A percentile compares a stretch with the other conserved stretches of the same genome.
Evolutionary conservation across 2,888 invertebrate species (phyloP).

Genomic region (Mylabris sibirica): DNA sequence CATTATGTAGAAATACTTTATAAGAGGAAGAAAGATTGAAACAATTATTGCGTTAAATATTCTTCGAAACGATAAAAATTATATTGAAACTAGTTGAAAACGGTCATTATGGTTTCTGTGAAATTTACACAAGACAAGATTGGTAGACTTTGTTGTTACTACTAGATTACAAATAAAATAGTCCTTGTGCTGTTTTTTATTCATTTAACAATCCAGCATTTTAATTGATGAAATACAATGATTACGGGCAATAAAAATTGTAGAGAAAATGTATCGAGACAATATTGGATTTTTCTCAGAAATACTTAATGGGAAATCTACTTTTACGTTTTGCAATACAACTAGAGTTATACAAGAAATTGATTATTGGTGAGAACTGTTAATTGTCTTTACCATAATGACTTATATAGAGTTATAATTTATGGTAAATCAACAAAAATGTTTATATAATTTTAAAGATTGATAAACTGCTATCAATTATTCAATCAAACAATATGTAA

Average conservation of each 20-base stretch:
- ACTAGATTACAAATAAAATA: slow-evolving; percentile 21
- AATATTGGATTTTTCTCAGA: slow-evolving; percentile 35
- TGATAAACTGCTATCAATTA: slow-evolving; percentile 2
- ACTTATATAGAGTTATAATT: neutral
- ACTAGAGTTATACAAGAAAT: slow-evolving; percentile 22
- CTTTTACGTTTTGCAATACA: slow-evolving; percentile 25
- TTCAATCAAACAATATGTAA: neutral
- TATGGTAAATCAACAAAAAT: neutral
- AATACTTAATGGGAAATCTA: slow-evolving; percentile 30
- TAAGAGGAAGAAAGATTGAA: slow-evolving; percentile 19
- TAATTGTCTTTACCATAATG: slow-evolving; percentile 26
- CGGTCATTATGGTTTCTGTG: slow-evolving; percentile 34
- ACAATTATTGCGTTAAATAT: slow-evolving; percentile 38
- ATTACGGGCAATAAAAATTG: slow-evolving; percentile 38
- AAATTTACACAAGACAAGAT: slow-evolving; percentile 28
- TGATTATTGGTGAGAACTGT: slow-evolving; percentile 36
- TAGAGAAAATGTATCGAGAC: slow-evolving; percentile 35
- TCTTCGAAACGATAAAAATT: slow-evolving; percentile 42
- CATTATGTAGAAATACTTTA: neutral
- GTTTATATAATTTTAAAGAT: neutral
- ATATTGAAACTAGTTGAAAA: slow-evolving; percentile 37
- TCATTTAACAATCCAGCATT: slow-evolving; percentile 25
- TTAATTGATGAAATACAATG: slow-evolving; percentile 46
- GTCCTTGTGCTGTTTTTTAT: slow-evolving; percentile 28
- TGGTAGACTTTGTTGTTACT: slow-evolving; percentile 10